Evolutionary conservation across 2,797 vertebrate genomes (phyloP), one percentile per base, ranked within the genome.

Genomic region (Halcyon chelicuti): DNA sequence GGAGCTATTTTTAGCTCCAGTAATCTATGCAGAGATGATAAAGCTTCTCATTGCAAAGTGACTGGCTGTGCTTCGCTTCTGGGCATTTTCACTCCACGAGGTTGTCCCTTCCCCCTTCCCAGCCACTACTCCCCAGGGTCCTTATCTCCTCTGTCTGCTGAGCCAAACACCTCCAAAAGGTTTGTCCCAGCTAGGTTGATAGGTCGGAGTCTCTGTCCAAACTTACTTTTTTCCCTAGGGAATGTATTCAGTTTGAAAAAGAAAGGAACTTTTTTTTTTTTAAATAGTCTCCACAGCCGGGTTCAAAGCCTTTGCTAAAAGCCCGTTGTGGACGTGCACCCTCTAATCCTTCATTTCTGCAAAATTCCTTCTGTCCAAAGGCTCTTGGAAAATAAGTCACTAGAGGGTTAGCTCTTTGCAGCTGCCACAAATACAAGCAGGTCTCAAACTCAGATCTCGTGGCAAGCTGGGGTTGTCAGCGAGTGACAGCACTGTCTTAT

Each of bases 1-100:
- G 86, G 74, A 81, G 90, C 90, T 98, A 98, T 98, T 98, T 98
- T 98, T 97, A 98, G 97, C 73, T 39, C 37, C 76, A 82, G 86
- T 97, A 97, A 98, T 98, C 97, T 97, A 97, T 93, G 95, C 94
- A 71, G 94, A 97, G 97, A 97, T 96, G 97, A 97, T 97, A 97
- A 97, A 98, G 97, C 94, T 94, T 97, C 96, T 96, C 93, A 89
- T 92, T 96, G 96, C 94, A 14, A 89, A 98, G 96, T 86, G 88
- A 96, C 95, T 58, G 35, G 60, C 66, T 75, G 86, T 22, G 82
- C 86, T 97, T 93, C 81, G 95, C 96, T 97, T 97, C 97, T 98
- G 97, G 97, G 96, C 97, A 97, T 94, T 96, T 97, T 98, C 96
- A 97, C 91, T 95, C 84, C 92, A 88, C 23, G 33, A 93, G 89